A percentile compares a stretch with the other conserved stretches of the same genome.
Conservation (phyloP, 1,140 invertebrate genomes). For the Achatina immaculata region DNA sequence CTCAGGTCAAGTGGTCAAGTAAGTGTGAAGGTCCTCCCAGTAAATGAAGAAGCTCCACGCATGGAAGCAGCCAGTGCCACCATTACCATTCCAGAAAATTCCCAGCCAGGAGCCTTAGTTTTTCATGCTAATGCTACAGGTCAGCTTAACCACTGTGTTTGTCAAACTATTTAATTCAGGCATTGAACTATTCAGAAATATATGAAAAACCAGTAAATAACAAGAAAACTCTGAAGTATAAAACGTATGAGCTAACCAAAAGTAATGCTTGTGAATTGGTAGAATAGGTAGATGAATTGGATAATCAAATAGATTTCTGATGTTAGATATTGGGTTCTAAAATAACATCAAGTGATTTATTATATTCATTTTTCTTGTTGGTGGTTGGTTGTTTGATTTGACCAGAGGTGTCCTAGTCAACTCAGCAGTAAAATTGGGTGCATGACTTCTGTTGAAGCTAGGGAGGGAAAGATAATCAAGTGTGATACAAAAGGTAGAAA, state of each 20-base stretch:
- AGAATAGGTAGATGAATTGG: neutral
- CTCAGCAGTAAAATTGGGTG: too few relatives aligned
- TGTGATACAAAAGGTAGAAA: too few relatives aligned
- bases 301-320: too few relatives aligned
- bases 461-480: too few relatives aligned
- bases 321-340: too few relatives aligned
- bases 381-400: too few relatives aligned
- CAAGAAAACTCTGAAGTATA: neutral
- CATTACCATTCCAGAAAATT: slow-evolving; percentile 35
- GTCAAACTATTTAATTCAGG: too few relatives aligned
- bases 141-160: neutral
- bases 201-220: neutral
- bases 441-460: too few relatives aligned
- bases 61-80: slow-evolving; percentile 28
- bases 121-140: slow-evolving; percentile 51
- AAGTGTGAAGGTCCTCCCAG: slow-evolving; percentile 45
- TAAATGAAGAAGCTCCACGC: slow-evolving; percentile 48
- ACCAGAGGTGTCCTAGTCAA: too few relatives aligned
- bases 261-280: neutral
- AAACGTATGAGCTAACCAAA: neutral
- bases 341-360: too few relatives aligned
- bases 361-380: too few relatives aligned
- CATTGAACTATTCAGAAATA: too few relatives aligned
- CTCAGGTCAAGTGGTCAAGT: slow-evolving; percentile 43
- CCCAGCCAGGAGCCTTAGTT: slow-evolving; percentile 34